phyloP scores from a whole-genome alignment of 1,140 invertebrate genomes.

The Drosophila yakuba region DNA sequence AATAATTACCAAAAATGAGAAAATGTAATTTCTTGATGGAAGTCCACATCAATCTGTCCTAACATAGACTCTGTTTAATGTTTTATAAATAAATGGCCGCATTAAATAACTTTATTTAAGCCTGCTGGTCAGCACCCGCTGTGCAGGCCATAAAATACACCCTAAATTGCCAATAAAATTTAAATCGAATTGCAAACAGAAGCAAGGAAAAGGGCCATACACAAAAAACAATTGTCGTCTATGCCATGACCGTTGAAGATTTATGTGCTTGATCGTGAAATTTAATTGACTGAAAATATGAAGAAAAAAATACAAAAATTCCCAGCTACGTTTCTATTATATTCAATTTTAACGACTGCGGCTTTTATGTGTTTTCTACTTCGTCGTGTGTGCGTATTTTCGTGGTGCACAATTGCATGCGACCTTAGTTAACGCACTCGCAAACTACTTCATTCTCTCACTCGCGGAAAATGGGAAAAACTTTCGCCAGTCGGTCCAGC shows the following conservation, averaged over 20 bases:
- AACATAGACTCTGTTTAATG: constrained; percentile 50
- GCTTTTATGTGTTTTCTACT: constrained; percentile 34
- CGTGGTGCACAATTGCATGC: constrained; percentile 16
- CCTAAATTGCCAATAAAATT: constrained; percentile 83
- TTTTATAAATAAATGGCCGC: constrained; percentile 74
- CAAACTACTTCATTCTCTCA: constrained; percentile 7
- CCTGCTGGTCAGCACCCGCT: constrained; percentile 59
- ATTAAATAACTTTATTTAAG: constrained; percentile 80
- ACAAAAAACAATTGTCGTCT: constrained; percentile 75
- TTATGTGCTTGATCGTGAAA: constrained; percentile 81
- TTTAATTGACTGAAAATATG: constrained; percentile 84
- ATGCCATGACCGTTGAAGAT: constrained; percentile 58
- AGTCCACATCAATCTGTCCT: neutral
- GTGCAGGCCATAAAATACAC: constrained; percentile 70
- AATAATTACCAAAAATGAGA: neutral
- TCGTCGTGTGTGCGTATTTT: constrained; percentile 24
- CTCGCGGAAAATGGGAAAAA: constrained; percentile 13
- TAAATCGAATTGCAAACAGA: constrained; percentile 72
- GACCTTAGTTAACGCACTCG: constrained; percentile 28
- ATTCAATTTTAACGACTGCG: constrained; percentile 33
- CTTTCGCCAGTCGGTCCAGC: constrained; percentile 9
- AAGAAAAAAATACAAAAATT: constrained; percentile 7
- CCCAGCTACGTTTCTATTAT: constrained; percentile 11
- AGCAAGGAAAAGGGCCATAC: constrained; percentile 24
- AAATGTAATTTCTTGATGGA: neutral